phyloP scores from a whole-genome alignment of 1,140 invertebrate genomes.

The Orchesella cincta region DNA sequence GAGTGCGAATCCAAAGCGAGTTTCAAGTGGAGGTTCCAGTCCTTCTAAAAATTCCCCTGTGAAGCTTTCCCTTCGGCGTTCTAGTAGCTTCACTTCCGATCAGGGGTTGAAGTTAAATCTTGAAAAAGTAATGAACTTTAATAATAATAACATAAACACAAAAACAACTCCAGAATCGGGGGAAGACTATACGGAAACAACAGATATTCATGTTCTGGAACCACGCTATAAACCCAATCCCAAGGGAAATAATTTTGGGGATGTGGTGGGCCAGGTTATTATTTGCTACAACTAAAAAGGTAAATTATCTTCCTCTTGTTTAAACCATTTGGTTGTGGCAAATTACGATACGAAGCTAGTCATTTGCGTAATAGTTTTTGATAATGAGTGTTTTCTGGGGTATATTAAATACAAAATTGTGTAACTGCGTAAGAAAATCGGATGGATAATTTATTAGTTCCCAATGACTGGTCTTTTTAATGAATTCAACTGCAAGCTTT shows the following conservation, averaged over 20 bases:
- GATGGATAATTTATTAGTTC: no score
- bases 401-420: no score
- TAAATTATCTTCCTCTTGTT: no score
- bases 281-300: conserved; percentile 14
- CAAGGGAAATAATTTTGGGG: not conserved
- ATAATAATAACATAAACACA: not conserved
- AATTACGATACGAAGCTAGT: no score
- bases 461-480: no score
- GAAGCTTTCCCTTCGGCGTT: not conserved
- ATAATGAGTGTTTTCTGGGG: no score
- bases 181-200: not conserved
- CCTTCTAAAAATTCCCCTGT: not conserved
- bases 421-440: no score
- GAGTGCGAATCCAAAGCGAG: not conserved
- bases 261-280: not conserved
- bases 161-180: not conserved
- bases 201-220: not conserved
- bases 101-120: not conserved
- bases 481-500: no score
- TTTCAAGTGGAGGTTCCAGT: not conserved
- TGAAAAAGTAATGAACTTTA: not conserved
- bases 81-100: no score
- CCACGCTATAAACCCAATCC: not conserved
- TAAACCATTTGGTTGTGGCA: no score
- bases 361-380: no score